phyloP scores from a whole-genome alignment of 1,140 invertebrate species.

The Zaprionus taronus region DNA sequence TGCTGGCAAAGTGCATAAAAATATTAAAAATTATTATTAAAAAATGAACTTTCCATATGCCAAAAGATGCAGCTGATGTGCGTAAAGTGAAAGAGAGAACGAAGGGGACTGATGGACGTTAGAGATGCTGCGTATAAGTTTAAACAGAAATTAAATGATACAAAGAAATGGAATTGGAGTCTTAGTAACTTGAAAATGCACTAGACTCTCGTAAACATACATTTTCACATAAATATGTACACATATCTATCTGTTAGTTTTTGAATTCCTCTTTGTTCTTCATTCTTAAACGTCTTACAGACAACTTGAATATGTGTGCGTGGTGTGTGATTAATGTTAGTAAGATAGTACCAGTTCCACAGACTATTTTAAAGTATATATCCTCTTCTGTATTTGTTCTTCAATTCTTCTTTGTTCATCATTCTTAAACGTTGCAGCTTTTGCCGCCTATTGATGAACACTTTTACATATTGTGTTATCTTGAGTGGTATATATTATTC shows the following conservation, averaged over 20 bases:
- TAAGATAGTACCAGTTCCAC: not conserved
- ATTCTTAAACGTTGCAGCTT: no score
- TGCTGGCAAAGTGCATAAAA: conserved; percentile 64
- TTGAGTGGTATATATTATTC: not conserved
- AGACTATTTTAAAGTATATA: no score
- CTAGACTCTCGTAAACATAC: no score
- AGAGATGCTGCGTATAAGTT: not conserved
- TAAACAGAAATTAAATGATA: not conserved
- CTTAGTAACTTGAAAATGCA: not conserved
- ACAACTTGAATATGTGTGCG: no score
- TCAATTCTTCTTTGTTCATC: not conserved
- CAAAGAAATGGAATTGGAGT: not conserved
- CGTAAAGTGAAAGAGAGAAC: not conserved
- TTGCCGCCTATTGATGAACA: no score
- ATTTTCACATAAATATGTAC: no score
- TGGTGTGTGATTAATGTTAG: not conserved
- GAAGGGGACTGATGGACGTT: not conserved
- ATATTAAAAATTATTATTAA: conserved; percentile 66
- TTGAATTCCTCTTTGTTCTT: not conserved
- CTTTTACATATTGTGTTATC: not conserved
- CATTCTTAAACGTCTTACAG: no score
- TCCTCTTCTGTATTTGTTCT: not conserved
- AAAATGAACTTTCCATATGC: conserved; percentile 28
- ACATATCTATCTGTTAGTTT: not conserved
- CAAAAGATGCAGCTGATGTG: conserved; percentile 26